A percentile compares a stretch with the other conserved stretches of the same genome.
phyloP scores from a whole-genome alignment of 2,888 invertebrate species.

The Geotrupes spiniger region DNA sequence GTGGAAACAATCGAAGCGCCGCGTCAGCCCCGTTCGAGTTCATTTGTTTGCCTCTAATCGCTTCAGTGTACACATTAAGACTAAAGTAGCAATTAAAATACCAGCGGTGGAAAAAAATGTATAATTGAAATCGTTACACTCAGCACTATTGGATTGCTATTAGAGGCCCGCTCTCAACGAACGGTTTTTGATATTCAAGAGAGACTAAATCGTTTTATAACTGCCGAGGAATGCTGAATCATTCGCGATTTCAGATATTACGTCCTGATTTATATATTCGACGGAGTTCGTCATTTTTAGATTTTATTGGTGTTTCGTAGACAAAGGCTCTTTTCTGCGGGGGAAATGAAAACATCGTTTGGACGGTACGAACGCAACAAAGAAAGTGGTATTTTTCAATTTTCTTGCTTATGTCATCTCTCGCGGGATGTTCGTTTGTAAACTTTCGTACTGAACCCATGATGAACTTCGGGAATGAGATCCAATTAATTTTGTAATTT shows the following conservation, averaged over 20 bases:
- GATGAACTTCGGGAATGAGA: too few species aligned
- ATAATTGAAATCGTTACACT: conserved; percentile 20
- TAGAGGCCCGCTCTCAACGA: conserved; percentile 20
- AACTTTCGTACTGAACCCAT: too few species aligned
- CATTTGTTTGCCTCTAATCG: too few species aligned
- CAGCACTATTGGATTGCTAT: conserved; percentile 27
- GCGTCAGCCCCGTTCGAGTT: too few species aligned
- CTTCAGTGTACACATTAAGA: too few species aligned
- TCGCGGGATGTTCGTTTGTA: background rate
- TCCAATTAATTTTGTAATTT: too few species aligned
- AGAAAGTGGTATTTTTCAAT: conserved; percentile 3
- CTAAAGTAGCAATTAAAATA: too few species aligned
- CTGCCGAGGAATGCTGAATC: conserved; percentile 25
- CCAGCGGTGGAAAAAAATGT: too few species aligned
- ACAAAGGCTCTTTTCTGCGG: conserved; percentile 2
- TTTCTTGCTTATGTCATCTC: conserved; percentile 1
- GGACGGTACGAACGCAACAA: background rate
- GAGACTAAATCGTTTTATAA: conserved; percentile 25
- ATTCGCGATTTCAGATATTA: conserved; percentile 19
- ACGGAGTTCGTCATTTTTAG: background rate
- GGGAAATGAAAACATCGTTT: conserved; percentile 2
- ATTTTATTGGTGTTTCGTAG: conserved; percentile 2
- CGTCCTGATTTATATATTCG: conserved; percentile 10
- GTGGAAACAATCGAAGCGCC: too few species aligned
- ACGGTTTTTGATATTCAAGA: conserved; percentile 24